Conservation (phyloP, 2,797 vertebrate species). For the Clarias laeviceps region DNA sequence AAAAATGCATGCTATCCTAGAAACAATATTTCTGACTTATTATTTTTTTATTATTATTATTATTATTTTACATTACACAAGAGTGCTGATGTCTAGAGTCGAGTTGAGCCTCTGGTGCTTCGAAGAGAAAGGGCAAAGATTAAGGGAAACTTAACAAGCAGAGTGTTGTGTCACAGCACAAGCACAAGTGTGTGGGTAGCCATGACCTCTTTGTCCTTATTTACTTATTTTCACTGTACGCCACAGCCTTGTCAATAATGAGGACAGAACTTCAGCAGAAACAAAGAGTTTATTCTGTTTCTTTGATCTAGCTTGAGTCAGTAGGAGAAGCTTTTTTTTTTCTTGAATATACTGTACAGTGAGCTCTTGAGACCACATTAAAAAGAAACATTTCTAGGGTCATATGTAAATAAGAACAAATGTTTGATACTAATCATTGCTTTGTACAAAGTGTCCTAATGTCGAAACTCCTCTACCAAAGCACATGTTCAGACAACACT, state of each 20-base stretch:
- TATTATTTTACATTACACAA: not conserved
- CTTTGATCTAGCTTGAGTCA: not conserved
- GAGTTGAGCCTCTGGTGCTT: no score
- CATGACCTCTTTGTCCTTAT: not conserved
- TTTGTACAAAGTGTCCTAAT: not conserved
- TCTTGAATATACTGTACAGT: not conserved
- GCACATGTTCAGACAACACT: not conserved
- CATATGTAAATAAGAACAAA: not conserved
- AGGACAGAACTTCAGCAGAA: not conserved
- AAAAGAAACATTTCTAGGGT: not conserved
- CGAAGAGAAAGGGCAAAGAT: not conserved
- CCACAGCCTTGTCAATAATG: not conserved
- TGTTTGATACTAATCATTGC: not conserved
- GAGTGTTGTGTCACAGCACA: not conserved
- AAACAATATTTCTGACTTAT: not conserved
- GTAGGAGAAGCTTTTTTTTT: not conserved
- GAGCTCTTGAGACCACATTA: not conserved
- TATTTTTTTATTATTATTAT: not conserved
- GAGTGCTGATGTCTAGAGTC: not conserved
- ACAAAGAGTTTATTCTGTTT: not conserved
- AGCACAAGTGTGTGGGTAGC: not conserved
- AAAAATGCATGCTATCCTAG: not conserved
- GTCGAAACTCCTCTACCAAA: not conserved
- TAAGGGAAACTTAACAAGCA: not conserved
- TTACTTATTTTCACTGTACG: not conserved